Conservation (phyloP, 2,797 vertebrate species). For the Crocodylus rhombifer region DNA sequence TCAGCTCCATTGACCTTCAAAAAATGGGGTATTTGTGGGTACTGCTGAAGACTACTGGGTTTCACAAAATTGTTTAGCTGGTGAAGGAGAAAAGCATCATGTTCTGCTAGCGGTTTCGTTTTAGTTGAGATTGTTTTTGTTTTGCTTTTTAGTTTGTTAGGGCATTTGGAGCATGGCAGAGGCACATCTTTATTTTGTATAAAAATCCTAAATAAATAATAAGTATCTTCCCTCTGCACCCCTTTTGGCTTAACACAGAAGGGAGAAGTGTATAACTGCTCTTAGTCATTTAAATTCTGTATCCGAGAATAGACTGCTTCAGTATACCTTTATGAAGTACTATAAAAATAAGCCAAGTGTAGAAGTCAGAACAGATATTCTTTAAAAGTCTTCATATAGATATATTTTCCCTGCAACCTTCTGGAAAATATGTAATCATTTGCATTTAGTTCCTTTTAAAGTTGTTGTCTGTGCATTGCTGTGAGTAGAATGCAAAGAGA, state of each 20-base stretch:
- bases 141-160: neutral
- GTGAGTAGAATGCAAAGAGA: neutral
- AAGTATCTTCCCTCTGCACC: neutral
- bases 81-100: neutral
- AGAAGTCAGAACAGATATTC: neutral
- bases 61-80: neutral
- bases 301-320: slow-evolving; percentile 5
- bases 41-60: neutral
- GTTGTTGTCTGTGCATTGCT: neutral
- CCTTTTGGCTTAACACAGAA: neutral
- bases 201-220: neutral
- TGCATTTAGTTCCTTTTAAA: slow-evolving; percentile 15
- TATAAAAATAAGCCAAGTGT: slow-evolving; percentile 1
- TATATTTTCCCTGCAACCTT: neutral
- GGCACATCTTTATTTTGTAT: neutral
- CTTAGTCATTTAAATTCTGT: neutral
- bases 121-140: neutral
- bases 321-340: neutral
- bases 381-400: neutral
- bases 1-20: neutral
- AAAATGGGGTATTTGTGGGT: fast-evolving
- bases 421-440: neutral
- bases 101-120: neutral
- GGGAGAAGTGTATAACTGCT: neutral
- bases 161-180: too few species aligned